Conservation (phyloP, 2,888 invertebrate species). For the Clitarchus hookeri region DNA sequence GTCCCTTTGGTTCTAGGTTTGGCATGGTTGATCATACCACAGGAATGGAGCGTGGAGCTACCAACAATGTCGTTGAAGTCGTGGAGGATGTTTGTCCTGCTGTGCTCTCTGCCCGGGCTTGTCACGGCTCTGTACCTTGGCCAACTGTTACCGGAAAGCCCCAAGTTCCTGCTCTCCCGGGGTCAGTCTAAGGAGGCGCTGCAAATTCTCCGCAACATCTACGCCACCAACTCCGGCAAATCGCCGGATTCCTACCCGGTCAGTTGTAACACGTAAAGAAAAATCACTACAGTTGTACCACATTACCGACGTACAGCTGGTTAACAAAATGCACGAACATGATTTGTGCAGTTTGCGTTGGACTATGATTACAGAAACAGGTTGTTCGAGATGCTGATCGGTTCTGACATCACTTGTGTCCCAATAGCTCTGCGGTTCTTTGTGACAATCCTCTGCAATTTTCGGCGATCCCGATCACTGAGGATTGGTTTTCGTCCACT, state of each 20-base stretch:
- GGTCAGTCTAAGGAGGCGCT: conserved; percentile 49
- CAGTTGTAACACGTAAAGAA: too few species aligned
- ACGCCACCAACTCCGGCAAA: conserved; percentile 41
- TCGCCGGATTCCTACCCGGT: conserved; percentile 33
- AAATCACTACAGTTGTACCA: too few species aligned
- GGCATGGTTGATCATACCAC: conserved; percentile 52
- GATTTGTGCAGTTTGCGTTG: too few species aligned
- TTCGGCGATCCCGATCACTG: too few species aligned
- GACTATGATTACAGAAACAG: too few species aligned
- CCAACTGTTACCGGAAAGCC: conserved; percentile 51
- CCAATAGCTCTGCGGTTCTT: too few species aligned
- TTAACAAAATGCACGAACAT: too few species aligned
- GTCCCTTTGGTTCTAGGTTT: conserved; percentile 39
- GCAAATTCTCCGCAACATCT: conserved; percentile 49
- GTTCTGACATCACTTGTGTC: too few species aligned
- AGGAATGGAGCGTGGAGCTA: conserved; percentile 46
- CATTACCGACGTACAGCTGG: too few species aligned
- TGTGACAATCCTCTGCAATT: too few species aligned
- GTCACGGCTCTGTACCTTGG: conserved; percentile 48
- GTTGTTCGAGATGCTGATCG: too few species aligned
- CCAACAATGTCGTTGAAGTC: conserved; percentile 47
- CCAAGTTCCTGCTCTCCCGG: conserved; percentile 50
- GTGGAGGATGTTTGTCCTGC: conserved; percentile 52
- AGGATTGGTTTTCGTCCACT: too few species aligned
- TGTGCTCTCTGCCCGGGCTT: conserved; percentile 51